Percentiles rank a stretch among this genome's conserved stretches.
Evolutionary conservation across 2,113 vertebrate species (phyloP).

Genomic region (Rhinopomastus cyanomelas): DNA sequence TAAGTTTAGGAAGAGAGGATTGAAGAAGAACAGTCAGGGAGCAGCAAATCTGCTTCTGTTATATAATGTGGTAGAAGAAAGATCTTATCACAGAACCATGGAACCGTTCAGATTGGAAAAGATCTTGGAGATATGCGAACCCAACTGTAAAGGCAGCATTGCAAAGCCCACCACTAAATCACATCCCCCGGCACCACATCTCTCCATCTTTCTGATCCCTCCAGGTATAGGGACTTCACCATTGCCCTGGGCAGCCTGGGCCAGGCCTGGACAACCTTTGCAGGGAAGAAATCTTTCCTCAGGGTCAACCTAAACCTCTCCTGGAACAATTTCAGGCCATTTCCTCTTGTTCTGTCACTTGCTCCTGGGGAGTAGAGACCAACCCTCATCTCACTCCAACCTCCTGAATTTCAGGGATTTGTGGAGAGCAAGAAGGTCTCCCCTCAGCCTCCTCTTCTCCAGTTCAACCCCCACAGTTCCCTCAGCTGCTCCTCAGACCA

Average conservation of each 20-base stretch:
- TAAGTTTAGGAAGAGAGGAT: neutral
- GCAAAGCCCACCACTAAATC: neutral
- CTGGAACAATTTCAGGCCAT: rapidly evolving
- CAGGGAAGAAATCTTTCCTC: neutral
- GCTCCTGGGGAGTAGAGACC: neutral
- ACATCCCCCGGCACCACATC: neutral
- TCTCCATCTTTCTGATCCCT: rapidly evolving
- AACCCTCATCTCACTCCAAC: neutral
- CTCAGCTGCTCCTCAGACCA: rapidly evolving
- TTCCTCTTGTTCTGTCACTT: neutral
- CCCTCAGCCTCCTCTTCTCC: neutral
- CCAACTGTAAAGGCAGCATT: neutral
- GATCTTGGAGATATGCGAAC: rapidly evolving
- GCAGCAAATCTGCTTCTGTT: neutral
- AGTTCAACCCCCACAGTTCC: neutral
- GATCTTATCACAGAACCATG: neutral
- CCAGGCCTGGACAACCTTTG: neutral
- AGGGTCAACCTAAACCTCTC: rapidly evolving
- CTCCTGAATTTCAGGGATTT: neutral
- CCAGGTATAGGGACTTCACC: neutral
- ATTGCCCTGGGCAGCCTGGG: neutral
- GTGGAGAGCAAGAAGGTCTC: neutral
- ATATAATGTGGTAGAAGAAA: neutral
- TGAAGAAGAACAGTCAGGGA: neutral
- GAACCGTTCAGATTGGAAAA: neutral